A percentile compares a stretch with the other conserved stretches of the same genome.
phyloP scores from a whole-genome alignment of 2,113 vertebrate genomes.

The Himantopus leucocephalus region DNA sequence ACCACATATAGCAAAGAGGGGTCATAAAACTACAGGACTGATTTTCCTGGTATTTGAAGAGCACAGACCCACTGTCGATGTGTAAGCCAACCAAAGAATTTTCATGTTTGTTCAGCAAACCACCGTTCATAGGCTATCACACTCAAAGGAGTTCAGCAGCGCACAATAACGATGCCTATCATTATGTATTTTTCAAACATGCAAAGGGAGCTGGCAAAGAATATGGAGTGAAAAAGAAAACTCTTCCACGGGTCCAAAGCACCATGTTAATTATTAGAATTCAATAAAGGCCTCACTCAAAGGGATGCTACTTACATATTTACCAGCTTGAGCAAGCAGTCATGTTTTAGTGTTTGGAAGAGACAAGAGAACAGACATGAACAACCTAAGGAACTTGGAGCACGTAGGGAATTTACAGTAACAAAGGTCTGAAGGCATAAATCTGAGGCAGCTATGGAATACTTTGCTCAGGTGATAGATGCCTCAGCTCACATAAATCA shows the following conservation, averaged over 20 bases:
- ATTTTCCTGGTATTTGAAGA: not conserved
- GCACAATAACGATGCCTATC: not conserved
- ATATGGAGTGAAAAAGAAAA: not conserved
- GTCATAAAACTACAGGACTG: not conserved
- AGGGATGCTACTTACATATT: not conserved
- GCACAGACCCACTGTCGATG: not conserved
- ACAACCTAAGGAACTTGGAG: not conserved
- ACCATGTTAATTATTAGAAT: not conserved
- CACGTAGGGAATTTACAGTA: accelerated
- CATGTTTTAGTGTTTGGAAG: not conserved
- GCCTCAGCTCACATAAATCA: not conserved
- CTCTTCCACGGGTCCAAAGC: not conserved
- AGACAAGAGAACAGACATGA: not conserved
- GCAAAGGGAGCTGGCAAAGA: not conserved
- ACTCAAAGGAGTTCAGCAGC: not conserved
- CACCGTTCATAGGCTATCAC: not conserved
- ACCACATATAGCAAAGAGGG: not conserved
- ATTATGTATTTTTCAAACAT: not conserved
- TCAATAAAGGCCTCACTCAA: not conserved
- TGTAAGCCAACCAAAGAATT: not conserved
- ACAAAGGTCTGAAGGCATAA: not conserved
- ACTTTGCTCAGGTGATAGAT: not conserved
- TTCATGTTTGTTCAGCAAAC: not conserved
- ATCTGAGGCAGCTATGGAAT: not conserved
- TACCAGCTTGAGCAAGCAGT: not conserved